Conservation (phyloP, 2,888 invertebrate genomes). For the Cataglyphis rosenhaueri region DNA sequence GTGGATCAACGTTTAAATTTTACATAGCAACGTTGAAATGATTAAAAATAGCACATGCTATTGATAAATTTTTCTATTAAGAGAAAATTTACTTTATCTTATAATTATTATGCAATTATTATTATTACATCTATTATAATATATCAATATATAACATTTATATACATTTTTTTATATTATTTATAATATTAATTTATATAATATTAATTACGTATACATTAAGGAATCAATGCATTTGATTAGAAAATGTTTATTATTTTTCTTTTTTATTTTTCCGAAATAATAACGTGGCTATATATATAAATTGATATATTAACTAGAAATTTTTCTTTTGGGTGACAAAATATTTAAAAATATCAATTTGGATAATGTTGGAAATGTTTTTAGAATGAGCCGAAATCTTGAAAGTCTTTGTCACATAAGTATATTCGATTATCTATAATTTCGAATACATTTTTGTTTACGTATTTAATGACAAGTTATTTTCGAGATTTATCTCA, state of each 20-base stretch:
- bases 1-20: conserved; percentile 27
- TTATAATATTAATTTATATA: background rate
- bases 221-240: background rate
- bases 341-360: background rate
- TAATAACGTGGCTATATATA: background rate
- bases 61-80: conserved; percentile 18
- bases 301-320: background rate
- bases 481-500: background rate
- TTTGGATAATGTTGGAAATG: background rate
- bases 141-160: background rate
- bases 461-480: background rate
- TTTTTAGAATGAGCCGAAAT: background rate
- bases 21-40: conserved; percentile 24
- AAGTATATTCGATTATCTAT: background rate
- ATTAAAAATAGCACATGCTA: conserved; percentile 37
- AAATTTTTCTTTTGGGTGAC: background rate
- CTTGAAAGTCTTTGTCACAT: background rate
- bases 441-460: background rate
- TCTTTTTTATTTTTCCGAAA: background rate
- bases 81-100: background rate
- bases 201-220: background rate
- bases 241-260: background rate
- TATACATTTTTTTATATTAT: no score
- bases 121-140: background rate
- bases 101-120: conserved; percentile 14